Conservation (phyloP, 2,113 vertebrate species). For the Phylloscopus trochilus region DNA sequence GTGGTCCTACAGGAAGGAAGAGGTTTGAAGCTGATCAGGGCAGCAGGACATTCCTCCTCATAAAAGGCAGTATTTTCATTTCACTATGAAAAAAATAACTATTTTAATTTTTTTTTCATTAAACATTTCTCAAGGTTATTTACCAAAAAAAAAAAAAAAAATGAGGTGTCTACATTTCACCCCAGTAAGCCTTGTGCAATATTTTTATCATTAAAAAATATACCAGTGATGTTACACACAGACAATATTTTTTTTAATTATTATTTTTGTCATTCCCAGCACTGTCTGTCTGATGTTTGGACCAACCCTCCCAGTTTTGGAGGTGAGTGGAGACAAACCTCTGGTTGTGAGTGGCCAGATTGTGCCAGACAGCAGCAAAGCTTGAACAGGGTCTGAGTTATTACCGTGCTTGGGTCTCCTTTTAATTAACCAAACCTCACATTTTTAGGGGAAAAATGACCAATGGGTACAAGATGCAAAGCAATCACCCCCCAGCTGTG, state of each 20-base stretch:
- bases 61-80: background rate
- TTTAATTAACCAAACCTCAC: background rate
- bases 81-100: background rate
- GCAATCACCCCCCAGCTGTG: background rate
- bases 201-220: background rate
- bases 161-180: background rate
- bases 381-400: background rate
- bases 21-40: slow-evolving; percentile 23
- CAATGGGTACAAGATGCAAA: background rate
- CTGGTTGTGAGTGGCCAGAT: background rate
- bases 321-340: background rate
- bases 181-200: background rate
- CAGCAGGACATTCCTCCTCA: background rate
- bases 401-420: background rate
- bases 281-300: background rate
- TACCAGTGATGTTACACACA: background rate
- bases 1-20: background rate
- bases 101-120: background rate
- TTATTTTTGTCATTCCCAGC: background rate
- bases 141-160: background rate
- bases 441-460: background rate
- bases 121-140: background rate
- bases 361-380: background rate
- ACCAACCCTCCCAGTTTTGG: background rate
- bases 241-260: background rate